phyloP scores from a whole-genome alignment of 2,797 vertebrate genomes.

The Hypotaenidia okinawae region DNA sequence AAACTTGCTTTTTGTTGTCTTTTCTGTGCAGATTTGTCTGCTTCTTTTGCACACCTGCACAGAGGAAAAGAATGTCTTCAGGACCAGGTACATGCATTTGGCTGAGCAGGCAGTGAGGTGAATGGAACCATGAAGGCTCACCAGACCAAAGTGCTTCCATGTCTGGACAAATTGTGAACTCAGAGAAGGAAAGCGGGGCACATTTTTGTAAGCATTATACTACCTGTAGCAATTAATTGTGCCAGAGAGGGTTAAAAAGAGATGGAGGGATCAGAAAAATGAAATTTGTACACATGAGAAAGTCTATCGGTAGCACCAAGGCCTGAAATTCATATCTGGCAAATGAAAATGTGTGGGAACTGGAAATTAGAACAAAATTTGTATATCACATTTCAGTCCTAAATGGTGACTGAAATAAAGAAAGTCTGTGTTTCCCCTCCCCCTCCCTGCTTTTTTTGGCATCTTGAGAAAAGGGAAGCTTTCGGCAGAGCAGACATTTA shows the following conservation, averaged over 20 bases:
- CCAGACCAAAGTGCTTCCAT: not conserved
- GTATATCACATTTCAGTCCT: slow-evolving; percentile 8
- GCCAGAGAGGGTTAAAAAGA: not conserved
- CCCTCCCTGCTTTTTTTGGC: slow-evolving; percentile 35
- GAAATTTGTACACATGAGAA: not conserved
- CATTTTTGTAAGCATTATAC: not conserved
- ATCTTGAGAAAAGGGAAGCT: slow-evolving; percentile 65
- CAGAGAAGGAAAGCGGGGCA: not conserved
- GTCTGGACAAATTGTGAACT: not conserved
- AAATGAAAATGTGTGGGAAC: not conserved
- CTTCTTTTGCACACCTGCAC: not conserved
- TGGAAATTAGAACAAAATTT: slow-evolving; percentile 19
- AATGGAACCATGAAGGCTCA: not conserved
- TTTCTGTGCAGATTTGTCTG: fast-evolving
- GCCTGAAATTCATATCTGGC: not conserved
- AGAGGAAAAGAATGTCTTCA: not conserved
- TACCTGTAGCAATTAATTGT: not conserved
- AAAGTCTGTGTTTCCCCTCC: slow-evolving; percentile 19
- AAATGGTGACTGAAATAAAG: slow-evolving; percentile 19
- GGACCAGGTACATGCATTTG: not conserved
- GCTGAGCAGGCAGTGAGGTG: fast-evolving
- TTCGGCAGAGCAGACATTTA: slow-evolving; percentile 26
- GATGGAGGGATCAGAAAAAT: not conserved
- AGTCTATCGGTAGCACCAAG: not conserved
- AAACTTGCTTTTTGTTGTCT: not conserved